These are phyloP conservation scores for Mobula hypostoma DNA, from an alignment of 2,113 vertebrate species.

Conservation along the genomic window DNA sequence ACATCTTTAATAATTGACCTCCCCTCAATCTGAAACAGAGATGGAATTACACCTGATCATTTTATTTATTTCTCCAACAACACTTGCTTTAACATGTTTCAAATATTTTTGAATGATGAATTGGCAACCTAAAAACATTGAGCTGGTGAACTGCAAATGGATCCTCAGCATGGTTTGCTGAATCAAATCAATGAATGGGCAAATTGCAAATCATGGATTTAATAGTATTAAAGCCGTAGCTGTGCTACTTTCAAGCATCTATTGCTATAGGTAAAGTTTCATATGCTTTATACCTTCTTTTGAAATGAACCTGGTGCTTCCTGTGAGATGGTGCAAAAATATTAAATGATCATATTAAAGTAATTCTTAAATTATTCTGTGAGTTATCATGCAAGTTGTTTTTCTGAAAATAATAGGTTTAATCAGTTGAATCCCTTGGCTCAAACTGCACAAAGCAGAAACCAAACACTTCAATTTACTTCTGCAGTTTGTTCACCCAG, in stretches of 20 bases:
- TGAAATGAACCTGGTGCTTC: background rate
- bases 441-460: background rate
- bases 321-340: background rate
- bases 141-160: background rate
- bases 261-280: background rate
- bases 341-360: too few species aligned
- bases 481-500: background rate
- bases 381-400: constrained; percentile 24
- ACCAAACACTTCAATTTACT: background rate
- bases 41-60: background rate
- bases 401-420: constrained; percentile 8
- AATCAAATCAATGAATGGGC: background rate
- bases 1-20: background rate
- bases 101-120: background rate
- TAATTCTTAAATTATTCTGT: background rate
- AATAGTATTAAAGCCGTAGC: background rate
- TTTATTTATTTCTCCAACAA: background rate
- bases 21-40: background rate
- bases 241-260: too few species aligned
- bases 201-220: background rate
- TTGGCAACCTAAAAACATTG: background rate
- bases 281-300: background rate
- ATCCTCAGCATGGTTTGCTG: background rate
- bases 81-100: background rate
- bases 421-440: constrained; percentile 23